Evolutionary conservation across 1,140 invertebrate species (phyloP), one percentile per base, ranked within the genome.

Genomic region (Grapholita molesta): DNA sequence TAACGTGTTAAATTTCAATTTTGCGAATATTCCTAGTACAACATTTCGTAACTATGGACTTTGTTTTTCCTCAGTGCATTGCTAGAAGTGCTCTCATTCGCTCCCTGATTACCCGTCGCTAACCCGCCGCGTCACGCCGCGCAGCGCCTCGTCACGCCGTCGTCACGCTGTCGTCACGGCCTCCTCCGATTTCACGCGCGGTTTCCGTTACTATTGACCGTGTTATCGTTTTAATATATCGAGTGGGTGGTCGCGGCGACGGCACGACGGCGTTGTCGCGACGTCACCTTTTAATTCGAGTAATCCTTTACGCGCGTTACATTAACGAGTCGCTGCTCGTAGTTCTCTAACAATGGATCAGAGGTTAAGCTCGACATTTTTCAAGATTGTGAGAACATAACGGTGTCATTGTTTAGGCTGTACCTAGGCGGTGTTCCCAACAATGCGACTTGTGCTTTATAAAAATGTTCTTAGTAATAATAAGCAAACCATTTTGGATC

Each of bases 141-240:
- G 61, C 66, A 48, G 65, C 64, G 69, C 32, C 24, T 15, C 65
- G 66, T 64, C 52, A 68, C 65, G 67, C 25, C 28, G 61, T 30
- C 53, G 68, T 64, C 52, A 68, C 65, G 67, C 32, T 28, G 57
- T 35, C 53, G 67, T 42, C 64, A 68, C 66, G 70, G 30, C 52
- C 2, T 28, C 52, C 12, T 0, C 35, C n/a, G 38, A 42, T 48
- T 35, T 48, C 35, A 42, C 38, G 65, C 66, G 42, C 66, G 23
- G 66, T 67, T 32, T 67, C 48, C 48, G 23, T 32, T 24, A 67
- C n/a, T 61, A n/a, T 61, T 28, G n/a, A 48, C 11, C 55, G n/a
- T 28, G 55, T 28, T 28, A 28, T 28, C 24, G 15, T 28, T 25
- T 38, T 48, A 48, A 48, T 48, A 48, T 9, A 21, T 48, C 18